A percentile compares a stretch with the other conserved stretches of the same genome.
These are phyloP conservation scores for Drosophila multiciliata DNA, from an alignment of 2,888 invertebrate species.

Conservation along the genomic window DNA sequence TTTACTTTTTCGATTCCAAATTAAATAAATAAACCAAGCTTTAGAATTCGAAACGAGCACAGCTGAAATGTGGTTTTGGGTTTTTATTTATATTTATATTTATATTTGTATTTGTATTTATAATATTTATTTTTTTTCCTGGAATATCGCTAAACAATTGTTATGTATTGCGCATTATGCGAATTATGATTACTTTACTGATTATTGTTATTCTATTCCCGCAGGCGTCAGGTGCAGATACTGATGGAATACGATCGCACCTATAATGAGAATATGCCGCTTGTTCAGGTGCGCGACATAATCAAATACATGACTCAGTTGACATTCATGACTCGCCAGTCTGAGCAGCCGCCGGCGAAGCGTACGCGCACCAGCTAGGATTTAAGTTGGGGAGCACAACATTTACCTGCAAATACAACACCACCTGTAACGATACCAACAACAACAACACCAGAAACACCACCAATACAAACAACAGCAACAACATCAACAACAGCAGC, in stretches of 20 bases:
- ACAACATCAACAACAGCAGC: constrained; percentile 22
- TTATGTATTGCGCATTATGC: neutral
- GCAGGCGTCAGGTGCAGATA: constrained; percentile 90
- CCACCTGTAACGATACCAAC: constrained; percentile 59
- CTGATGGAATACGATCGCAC: constrained; percentile 91
- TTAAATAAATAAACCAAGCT: neutral
- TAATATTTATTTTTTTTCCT: too few species aligned
- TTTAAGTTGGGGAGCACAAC: constrained; percentile 85
- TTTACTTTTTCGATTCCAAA: neutral
- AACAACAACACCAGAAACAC: constrained; percentile 47
- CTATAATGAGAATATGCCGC: constrained; percentile 90
- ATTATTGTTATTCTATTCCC: neutral
- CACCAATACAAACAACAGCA: constrained; percentile 64
- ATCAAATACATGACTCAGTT: constrained; percentile 94
- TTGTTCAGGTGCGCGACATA: constrained; percentile 93
- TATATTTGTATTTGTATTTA: too few species aligned
- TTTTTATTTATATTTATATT: too few species aligned
- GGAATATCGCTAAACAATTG: neutral
- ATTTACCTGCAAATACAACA: constrained; percentile 73
- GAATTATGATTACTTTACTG: neutral
- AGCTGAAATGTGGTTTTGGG: too few species aligned
- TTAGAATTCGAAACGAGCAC: too few species aligned
- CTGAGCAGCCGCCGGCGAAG: constrained; percentile 84
- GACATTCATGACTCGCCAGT: constrained; percentile 91
- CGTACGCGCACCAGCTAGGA: constrained; percentile 85